Evolutionary conservation across 2,113 vertebrate genomes (phyloP).

Genomic region (Daboia siamensis): DNA sequence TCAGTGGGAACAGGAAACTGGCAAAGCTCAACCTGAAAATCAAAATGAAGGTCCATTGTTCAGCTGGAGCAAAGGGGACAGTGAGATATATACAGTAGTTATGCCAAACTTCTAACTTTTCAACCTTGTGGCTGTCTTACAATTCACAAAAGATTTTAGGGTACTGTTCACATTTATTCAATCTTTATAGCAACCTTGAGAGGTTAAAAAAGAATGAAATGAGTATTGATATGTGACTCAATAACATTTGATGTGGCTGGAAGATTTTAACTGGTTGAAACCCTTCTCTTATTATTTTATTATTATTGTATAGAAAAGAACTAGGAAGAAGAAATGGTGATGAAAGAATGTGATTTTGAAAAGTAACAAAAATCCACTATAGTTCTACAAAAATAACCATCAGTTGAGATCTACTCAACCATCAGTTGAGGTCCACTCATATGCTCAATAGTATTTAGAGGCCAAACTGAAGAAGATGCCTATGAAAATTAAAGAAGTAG

Average conservation of each 20-base stretch:
- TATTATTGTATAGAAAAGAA: background rate
- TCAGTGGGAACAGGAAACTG: slow-evolving; percentile 22
- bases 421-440: background rate
- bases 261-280: background rate
- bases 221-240: background rate
- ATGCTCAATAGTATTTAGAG: background rate
- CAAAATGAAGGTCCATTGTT: slow-evolving; percentile 40
- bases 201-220: background rate
- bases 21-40: slow-evolving; percentile 48
- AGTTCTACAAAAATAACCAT: background rate
- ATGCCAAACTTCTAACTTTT: background rate
- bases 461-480: background rate
- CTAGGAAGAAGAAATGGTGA: background rate
- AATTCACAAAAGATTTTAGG: background rate
- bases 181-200: background rate
- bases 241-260: background rate
- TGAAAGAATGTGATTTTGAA: background rate
- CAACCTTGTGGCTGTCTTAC: background rate
- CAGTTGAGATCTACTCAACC: background rate
- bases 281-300: background rate
- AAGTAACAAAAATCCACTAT: background rate
- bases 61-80: background rate
- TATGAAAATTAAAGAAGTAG: background rate
- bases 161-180: background rate
- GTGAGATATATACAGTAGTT: background rate